Base-by-base conservation (phyloP, 2,888 invertebrate species). In the Meteorus colon region DNA sequence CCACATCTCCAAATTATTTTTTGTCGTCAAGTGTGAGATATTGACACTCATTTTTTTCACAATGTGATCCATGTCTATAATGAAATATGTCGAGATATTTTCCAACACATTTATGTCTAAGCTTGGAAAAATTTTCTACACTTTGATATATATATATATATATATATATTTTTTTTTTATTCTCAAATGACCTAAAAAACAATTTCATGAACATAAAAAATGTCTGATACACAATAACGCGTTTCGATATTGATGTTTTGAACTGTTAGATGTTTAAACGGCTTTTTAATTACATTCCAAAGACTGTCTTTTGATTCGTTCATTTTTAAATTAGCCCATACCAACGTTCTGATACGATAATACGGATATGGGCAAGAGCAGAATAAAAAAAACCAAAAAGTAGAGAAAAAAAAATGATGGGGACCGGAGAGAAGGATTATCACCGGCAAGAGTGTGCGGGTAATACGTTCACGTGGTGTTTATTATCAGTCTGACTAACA, bases 401-500 rank as follows among this genome's bases (percentile, higher is more conserved):
- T 70, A 70, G 24, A 24, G 24, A 24, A 62, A 63, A 60, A 60
- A 48, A 37, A 24, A 41, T 75, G 24, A 51, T 51, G 24, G 12
- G 29, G 31, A 48, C 31, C 24, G 62, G 68, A 59, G 70, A 71
- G 75, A 75, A 71, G 71, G 66, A 75, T 75, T 71, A 75, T 75
- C 71, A 66, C 51, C 37, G 59, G 60, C 16, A 48, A 24, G 67
- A 70, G 60, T 48, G 60, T 48, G 41, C 55, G 59, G 59, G 60
- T 62, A 70, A 60, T 59, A 60, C 70, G 60, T 41, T 60, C 31
- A 60, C 41, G 60, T 70, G 70, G 62, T 68, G 67, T 71, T 76
- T 68, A 76, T 71, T 72, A 76, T 72, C 72, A 71, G 37, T 59
- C 74, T 48, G 34, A 73, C 72, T 72, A 72, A 71, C 66, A 68